Percentiles rank a stretch among this genome's conserved stretches.
phyloP scores from a whole-genome alignment of 2,888 invertebrate species.

The Molorchus minor region DNA sequence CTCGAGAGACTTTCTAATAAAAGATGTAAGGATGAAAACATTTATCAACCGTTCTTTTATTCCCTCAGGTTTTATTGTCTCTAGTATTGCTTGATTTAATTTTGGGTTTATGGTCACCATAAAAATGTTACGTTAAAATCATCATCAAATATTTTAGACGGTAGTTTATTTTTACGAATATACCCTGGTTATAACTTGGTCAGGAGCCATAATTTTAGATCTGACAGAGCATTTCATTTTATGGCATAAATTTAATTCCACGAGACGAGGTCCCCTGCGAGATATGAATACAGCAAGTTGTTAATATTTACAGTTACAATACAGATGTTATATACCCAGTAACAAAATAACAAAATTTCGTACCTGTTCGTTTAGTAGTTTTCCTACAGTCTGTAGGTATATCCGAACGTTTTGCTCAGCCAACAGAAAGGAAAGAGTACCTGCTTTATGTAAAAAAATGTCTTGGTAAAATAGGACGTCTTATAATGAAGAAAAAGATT shows the following conservation, averaged over 20 bases:
- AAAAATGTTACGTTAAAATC: conserved; percentile 12
- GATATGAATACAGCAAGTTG: background rate
- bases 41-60: conserved; percentile 13
- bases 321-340: no score
- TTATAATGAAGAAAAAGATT: no score
- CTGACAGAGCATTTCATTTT: background rate
- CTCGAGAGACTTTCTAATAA: conserved; percentile 11
- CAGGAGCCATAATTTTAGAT: conserved; percentile 1
- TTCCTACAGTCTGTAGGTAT: no score
- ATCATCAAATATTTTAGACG: conserved; percentile 16
- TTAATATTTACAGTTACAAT: no score
- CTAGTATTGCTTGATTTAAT: conserved; percentile 10
- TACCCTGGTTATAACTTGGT: conserved; percentile 7
- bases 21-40: conserved; percentile 9
- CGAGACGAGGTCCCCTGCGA: background rate
- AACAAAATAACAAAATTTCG: no score
- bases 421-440: no score
- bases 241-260: conserved; percentile 1
- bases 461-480: no score
- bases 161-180: background rate
- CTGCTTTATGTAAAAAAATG: no score
- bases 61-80: conserved; percentile 9
- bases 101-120: conserved; percentile 11
- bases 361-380: no score
- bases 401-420: no score